Conservation (phyloP, 2,113 vertebrate genomes). For the Sisor rabdophorus region DNA sequence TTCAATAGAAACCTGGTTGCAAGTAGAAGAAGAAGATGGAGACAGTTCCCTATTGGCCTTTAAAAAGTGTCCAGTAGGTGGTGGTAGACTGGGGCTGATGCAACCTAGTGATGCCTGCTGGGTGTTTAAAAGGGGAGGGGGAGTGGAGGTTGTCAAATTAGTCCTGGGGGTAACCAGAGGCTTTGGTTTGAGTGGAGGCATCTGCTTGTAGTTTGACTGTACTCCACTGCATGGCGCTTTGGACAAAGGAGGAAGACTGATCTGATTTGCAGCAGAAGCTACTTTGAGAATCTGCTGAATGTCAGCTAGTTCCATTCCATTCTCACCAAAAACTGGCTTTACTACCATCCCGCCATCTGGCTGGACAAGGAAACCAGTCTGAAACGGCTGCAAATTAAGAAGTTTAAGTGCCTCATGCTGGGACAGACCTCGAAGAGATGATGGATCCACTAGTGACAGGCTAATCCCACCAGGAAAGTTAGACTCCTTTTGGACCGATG, state of each 20-base stretch:
- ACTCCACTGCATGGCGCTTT: constrained; percentile 76
- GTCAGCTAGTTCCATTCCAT: constrained; percentile 74
- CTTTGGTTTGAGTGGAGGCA: constrained; percentile 94
- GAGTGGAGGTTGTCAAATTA: constrained; percentile 81
- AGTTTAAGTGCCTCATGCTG: constrained; percentile 80
- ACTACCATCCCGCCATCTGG: constrained; percentile 46
- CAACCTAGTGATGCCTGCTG: constrained; percentile 91
- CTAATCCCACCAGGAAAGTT: constrained; percentile 66
- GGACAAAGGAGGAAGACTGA: constrained; percentile 82
- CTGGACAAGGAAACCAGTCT: constrained; percentile 46
- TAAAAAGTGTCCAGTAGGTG: constrained; percentile 73
- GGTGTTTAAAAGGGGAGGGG: constrained; percentile 83
- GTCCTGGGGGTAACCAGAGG: constrained; percentile 84
- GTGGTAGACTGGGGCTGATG: constrained; percentile 87
- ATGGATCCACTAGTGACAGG: constrained; percentile 77
- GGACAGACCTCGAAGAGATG: constrained; percentile 79
- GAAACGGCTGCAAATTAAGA: constrained; percentile 80
- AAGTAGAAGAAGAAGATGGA: constrained; percentile 59
- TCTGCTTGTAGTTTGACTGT: constrained; percentile 80
- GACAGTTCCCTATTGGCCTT: constrained; percentile 72
- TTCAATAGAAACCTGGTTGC: constrained; percentile 36
- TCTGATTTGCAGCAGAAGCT: constrained; percentile 82
- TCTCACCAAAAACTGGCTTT: constrained; percentile 48
- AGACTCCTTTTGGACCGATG: constrained; percentile 82
- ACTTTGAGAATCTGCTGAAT: constrained; percentile 97